These are phyloP conservation scores for Willowsia nigromaculata DNA, from an alignment of 2,888 invertebrate genomes.

Conservation along the genomic window DNA sequence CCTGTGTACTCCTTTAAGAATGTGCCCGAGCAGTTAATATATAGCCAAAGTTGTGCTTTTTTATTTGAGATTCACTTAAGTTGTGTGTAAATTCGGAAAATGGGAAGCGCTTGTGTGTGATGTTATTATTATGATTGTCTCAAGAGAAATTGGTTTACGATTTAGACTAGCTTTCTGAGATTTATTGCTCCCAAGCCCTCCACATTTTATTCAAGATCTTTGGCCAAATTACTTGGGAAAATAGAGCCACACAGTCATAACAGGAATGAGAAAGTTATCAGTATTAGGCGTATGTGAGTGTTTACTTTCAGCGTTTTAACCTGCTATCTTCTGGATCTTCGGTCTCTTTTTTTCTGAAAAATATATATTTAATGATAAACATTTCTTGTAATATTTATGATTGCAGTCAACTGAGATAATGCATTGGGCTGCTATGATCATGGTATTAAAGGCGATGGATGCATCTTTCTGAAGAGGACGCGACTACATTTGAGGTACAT, in stretches of 20 bases:
- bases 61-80: not conserved
- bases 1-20: not conserved
- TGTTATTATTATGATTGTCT: conserved; percentile 67
- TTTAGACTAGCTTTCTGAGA: conserved; percentile 67
- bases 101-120: not conserved
- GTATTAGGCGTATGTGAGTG: not conserved
- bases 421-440: not conserved
- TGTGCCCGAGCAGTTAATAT: not conserved
- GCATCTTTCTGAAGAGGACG: not conserved
- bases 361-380: conserved; percentile 51
- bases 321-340: not conserved
- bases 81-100: not conserved
- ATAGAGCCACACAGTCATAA: conserved; percentile 48
- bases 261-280: not conserved
- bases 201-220: conserved; percentile 61
- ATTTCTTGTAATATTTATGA: conserved; percentile 61
- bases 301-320: conserved; percentile 13
- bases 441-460: not conserved
- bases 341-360: conserved; percentile 35
- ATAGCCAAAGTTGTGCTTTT: not conserved
- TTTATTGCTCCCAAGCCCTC: conserved; percentile 72
- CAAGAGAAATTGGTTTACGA: conserved; percentile 72
- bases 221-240: conserved; percentile 68
- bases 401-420: conserved; percentile 52
- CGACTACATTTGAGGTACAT: conserved; percentile 10